Evolutionary conservation across 1,140 invertebrate genomes (phyloP).

Genomic region (Oedothorax gibbosus): DNA sequence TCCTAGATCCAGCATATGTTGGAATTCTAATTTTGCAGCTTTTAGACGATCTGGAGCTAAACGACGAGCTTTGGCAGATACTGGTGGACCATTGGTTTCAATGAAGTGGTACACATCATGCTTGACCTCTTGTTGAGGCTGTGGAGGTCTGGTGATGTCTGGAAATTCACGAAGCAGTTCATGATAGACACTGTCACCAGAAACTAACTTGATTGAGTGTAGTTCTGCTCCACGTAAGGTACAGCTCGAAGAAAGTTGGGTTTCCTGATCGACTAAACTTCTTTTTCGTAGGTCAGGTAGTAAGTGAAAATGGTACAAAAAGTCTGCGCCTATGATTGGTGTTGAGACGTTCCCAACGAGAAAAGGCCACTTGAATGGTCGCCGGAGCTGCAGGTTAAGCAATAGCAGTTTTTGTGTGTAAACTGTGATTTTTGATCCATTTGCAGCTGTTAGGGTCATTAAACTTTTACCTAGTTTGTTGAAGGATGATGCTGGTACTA

Average conservation of each 20-base stretch:
- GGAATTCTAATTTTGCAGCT: constrained; percentile 51
- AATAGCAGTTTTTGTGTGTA: constrained; percentile 8
- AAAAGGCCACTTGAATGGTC: constrained; percentile 30
- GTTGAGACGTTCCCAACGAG: not conserved
- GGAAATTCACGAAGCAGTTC: not conserved
- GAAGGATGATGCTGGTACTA: constrained; percentile 3
- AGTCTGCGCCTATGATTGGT: constrained; percentile 56
- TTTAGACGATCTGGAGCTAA: constrained; percentile 51
- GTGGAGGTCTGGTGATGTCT: too few relatives aligned
- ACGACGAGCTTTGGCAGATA: constrained; percentile 23
- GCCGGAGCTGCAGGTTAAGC: constrained; percentile 30
- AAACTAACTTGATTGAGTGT: not conserved
- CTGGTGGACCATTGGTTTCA: constrained; percentile 50
- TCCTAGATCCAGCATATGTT: constrained; percentile 47
- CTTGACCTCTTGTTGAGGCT: constrained; percentile 20
- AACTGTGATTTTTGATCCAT: constrained; percentile 28
- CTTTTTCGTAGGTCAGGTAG: constrained; percentile 8
- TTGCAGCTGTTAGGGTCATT: constrained; percentile 34
- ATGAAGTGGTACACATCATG: constrained; percentile 51
- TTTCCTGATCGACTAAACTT: constrained; percentile 39
- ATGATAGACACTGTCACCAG: constrained; percentile 38
- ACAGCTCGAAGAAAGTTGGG: not conserved
- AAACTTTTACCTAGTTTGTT: not conserved
- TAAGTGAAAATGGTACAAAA: constrained; percentile 49
- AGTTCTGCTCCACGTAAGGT: not conserved